Evolutionary conservation across 2,797 vertebrate genomes (phyloP), one percentile per base, ranked within the genome.

Genomic region (Alosa sapidissima): DNA sequence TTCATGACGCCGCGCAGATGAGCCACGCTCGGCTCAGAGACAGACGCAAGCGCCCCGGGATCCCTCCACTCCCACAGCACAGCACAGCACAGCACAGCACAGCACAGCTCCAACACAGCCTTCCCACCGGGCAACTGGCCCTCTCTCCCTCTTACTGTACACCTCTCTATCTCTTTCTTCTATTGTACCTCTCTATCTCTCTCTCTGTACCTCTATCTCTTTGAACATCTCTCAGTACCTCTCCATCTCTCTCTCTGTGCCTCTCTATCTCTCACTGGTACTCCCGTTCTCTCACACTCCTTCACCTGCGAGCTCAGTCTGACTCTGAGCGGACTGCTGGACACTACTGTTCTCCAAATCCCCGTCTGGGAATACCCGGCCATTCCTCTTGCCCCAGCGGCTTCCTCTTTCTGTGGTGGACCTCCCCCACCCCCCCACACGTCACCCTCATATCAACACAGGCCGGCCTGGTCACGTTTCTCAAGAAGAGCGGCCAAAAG

Each of bases 1-100:
- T 94, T 96, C 95, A 96, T 96, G 91, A 86, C 87, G 83, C 81
- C 14, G 24, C 41, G 2, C 72, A 78, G 16, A 47, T 21, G 41
- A 78, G 72, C 41, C 36, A 2, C 41, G 41, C 36, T 78, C 2
- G 41, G 13, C 72, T 45, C 72, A 36, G 36, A 19, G 41, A 81
- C 33, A 68, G 36, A 84, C 5, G 1, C 41, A 10, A 1, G 7
- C 72, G 19, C 36, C 68, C 68, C 14, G 36, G n/a, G 6, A 81
- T 9, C 51, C 81, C 52, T 3, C 81, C 28, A 28, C 28, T 28
- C 28, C 28, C 28, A 28, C 28, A 28, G 28, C 28, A 28, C 28
- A 28, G 28, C 28, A 28, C 28, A 28, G 28, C 28, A 28, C 28
- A 28, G 28, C 28, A 28, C 28, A 28, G 28, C 28, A 84, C 78